phyloP scores from a whole-genome alignment of 2,888 invertebrate genomes.

The Lasioglossum calceatum region DNA sequence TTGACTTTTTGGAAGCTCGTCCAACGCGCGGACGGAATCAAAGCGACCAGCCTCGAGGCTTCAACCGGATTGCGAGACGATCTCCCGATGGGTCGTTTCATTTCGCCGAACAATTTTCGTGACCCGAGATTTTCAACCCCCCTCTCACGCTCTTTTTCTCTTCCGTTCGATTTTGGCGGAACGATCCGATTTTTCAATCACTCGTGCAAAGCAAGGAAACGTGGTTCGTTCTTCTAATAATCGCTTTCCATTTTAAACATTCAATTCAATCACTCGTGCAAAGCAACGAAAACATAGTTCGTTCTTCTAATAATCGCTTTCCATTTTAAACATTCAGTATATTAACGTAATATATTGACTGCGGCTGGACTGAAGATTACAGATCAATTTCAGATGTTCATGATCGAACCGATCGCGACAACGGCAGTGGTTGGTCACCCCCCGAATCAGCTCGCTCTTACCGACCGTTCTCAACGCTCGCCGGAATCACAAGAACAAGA shows the following conservation, averaged over 20 bases:
- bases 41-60: conserved; percentile 15
- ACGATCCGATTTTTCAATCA: not conserved
- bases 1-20: conserved; percentile 17
- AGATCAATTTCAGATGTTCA: no score
- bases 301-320: no score
- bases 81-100: conserved; percentile 9
- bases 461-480: conserved; percentile 23
- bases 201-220: not conserved
- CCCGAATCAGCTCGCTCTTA: not conserved
- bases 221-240: not conserved
- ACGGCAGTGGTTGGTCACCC: not conserved
- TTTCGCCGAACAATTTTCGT: not conserved
- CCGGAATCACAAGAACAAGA: conserved; percentile 19
- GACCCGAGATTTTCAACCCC: not conserved
- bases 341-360: no score
- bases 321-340: no score
- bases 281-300: no score
- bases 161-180: not conserved
- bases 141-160: not conserved
- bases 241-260: not conserved
- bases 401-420: no score
- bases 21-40: conserved; percentile 7
- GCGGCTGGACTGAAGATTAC: no score
- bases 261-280: not conserved
- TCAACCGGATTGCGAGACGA: not conserved